Evolutionary conservation across 2,113 vertebrate species (phyloP), one percentile per base, ranked within the genome.

Genomic region (Ciconia boyciana): DNA sequence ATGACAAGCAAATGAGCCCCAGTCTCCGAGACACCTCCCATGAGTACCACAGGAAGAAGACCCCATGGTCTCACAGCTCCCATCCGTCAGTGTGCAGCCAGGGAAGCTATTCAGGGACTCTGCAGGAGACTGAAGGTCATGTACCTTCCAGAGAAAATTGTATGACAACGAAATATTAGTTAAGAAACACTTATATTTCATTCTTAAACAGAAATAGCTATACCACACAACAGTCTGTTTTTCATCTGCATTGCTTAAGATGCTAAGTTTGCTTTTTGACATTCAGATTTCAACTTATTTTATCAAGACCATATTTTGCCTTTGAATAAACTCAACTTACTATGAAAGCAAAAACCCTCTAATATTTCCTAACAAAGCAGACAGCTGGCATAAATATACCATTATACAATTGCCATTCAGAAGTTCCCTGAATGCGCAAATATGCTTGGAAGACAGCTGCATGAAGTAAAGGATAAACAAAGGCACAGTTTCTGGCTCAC

Each of bases 1-100:
- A 75, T 98, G 98, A 96, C 99, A 99, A 44, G 98, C 98, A 91
- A 99, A 98, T 2, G 98, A 99, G 83, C 98, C 98, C 98, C 98
- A 98, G 82, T 99, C 99, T 36, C 98, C 98, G 12, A 98, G 98
- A 90, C 99, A 99, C 77, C 96, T 97, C 22, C 99, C 98, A 1
- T 97, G 98, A 85, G 84, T 72, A 28, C 99, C 99, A 36, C 99
- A 99, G 70, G 98, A 98, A 11, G 98, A 98, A 17, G 97, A 98
- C 14, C 98, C 98, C 98, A 98, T 97, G 97, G 98, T 98, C 94
- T 98, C 98, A 96, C 99, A 99, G 98, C 98, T 98, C 93, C 98
- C 97, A 66, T 99, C 99, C 0, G 98, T 99, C 92, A 98, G 98
- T 25, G 92, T 71, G 87, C 99, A 99, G 81, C 99, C 99, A 2